A percentile compares a stretch with the other conserved stretches of the same genome.
Evolutionary conservation across 1,140 invertebrate species (phyloP).

Genomic region (Ceratina calcarata): DNA sequence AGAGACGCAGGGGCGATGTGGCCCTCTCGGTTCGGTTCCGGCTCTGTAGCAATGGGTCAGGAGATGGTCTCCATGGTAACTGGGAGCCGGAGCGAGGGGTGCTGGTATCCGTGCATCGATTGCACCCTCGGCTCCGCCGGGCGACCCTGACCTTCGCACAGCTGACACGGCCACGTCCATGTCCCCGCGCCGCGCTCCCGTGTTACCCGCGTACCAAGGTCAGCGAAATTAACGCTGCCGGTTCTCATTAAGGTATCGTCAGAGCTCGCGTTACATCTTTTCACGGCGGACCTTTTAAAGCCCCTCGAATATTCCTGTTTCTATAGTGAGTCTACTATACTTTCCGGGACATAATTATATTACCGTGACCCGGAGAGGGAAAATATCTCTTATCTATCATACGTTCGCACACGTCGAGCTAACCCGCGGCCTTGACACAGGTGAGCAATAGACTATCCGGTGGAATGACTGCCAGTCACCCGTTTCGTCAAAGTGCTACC

Average conservation of each 20-base stretch:
- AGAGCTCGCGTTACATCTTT: conserved; percentile 22
- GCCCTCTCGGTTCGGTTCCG: conserved; percentile 6
- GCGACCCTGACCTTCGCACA: conserved; percentile 67
- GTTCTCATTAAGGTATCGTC: conserved; percentile 61
- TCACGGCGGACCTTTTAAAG: conserved; percentile 1
- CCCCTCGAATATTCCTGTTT: neutral
- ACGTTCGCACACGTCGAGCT: too few species aligned
- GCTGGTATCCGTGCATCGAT: conserved; percentile 67
- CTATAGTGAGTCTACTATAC: neutral
- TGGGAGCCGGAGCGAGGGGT: conserved; percentile 62
- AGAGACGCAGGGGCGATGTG: conserved; percentile 30
- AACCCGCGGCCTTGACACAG: too few species aligned
- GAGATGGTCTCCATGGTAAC: conserved; percentile 74
- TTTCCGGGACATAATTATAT: neutral
- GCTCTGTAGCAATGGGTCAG: conserved; percentile 68
- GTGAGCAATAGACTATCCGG: too few species aligned
- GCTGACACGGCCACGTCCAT: conserved; percentile 54
- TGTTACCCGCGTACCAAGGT: conserved; percentile 20
- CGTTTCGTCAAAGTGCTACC: too few species aligned
- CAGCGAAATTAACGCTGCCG: conserved; percentile 56
- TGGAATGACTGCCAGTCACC: too few species aligned
- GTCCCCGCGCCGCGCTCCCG: conserved; percentile 43
- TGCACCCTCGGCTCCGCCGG: conserved; percentile 60
- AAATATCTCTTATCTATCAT: too few species aligned
- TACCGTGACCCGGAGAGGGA: conserved; percentile 1